A percentile compares a stretch with the other conserved stretches of the same genome.
phyloP scores from a whole-genome alignment of 2,797 vertebrate genomes.

The Loris lydekkerianus region DNA sequence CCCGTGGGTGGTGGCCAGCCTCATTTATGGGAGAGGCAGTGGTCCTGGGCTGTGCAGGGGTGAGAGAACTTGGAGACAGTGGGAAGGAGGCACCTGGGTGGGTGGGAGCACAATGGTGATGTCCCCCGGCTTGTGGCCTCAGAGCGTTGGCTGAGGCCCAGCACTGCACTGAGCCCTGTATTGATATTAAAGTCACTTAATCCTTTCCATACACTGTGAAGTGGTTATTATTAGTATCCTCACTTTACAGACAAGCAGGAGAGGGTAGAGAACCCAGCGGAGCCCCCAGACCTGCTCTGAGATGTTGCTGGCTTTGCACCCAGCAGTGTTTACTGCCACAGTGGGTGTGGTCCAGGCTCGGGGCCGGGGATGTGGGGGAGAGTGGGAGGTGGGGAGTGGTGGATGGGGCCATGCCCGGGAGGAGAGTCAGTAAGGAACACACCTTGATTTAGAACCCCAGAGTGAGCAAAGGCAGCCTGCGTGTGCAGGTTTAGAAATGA shows the following conservation, averaged over 20 bases:
- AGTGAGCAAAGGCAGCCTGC: neutral
- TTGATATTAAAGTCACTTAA: too few species aligned
- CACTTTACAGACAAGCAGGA: neutral
- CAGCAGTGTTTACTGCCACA: neutral
- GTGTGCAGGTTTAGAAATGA: rapidly evolving
- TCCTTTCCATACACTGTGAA: neutral
- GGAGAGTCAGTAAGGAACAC: neutral
- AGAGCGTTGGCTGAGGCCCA: rapidly evolving
- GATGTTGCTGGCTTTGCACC: neutral
- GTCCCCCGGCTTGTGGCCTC: neutral
- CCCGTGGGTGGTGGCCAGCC: too few species aligned
- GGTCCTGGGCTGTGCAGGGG: neutral
- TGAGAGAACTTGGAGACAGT: neutral
- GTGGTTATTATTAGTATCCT: too few species aligned
- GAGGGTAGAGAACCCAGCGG: rapidly evolving
- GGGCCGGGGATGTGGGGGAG: too few species aligned
- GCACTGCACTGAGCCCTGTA: neutral
- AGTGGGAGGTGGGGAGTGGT: too few species aligned
- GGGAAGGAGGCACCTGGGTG: neutral
- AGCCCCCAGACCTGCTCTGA: neutral
- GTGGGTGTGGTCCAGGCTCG: neutral
- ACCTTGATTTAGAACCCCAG: neutral
- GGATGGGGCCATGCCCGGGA: neutral
- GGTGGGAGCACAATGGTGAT: neutral
- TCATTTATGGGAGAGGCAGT: neutral